Percentiles rank a stretch among this genome's conserved stretches.
phyloP scores from a whole-genome alignment of 1,140 invertebrate genomes.

The Heliconius himera region DNA sequence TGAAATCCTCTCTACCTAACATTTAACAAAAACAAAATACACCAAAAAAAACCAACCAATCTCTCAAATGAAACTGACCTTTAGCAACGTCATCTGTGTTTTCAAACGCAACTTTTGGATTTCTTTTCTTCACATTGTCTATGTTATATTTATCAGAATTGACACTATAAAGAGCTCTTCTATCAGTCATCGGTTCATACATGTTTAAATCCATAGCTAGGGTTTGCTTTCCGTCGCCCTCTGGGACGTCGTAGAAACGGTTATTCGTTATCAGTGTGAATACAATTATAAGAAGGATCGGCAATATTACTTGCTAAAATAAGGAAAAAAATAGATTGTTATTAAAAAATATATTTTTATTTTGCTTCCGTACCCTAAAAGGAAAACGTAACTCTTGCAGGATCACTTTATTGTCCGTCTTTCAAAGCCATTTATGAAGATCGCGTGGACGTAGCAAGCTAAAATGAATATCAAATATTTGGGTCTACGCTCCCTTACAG shows the following conservation, averaged over 20 bases:
- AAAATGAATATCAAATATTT: too few relatives aligned
- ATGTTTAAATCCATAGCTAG: slow-evolving; percentile 42
- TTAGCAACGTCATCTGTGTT: slow-evolving; percentile 31
- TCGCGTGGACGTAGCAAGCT: too few relatives aligned
- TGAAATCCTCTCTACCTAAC: not conserved
- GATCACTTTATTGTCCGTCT: too few relatives aligned
- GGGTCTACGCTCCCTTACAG: too few relatives aligned
- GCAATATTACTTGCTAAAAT: slow-evolving; percentile 56
- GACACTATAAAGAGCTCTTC: slow-evolving; percentile 39
- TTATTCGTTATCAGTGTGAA: slow-evolving; percentile 41
- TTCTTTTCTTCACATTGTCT: slow-evolving; percentile 10
- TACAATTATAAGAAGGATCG: slow-evolving; percentile 41
- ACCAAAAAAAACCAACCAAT: not conserved
- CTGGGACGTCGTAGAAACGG: not conserved
- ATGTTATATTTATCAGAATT: not conserved
- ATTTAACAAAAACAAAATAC: not conserved
- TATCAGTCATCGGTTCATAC: slow-evolving; percentile 35
- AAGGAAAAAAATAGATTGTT: slow-evolving; percentile 6
- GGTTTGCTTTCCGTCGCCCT: not conserved
- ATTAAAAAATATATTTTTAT: too few relatives aligned
- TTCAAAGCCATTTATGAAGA: too few relatives aligned
- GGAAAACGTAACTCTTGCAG: too few relatives aligned
- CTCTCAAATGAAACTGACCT: slow-evolving; percentile 33
- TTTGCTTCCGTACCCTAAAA: too few relatives aligned
- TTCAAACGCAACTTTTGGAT: slow-evolving; percentile 37